phyloP scores from a whole-genome alignment of 1,140 invertebrate species.

The Macrobrachium rosenbergii region DNA sequence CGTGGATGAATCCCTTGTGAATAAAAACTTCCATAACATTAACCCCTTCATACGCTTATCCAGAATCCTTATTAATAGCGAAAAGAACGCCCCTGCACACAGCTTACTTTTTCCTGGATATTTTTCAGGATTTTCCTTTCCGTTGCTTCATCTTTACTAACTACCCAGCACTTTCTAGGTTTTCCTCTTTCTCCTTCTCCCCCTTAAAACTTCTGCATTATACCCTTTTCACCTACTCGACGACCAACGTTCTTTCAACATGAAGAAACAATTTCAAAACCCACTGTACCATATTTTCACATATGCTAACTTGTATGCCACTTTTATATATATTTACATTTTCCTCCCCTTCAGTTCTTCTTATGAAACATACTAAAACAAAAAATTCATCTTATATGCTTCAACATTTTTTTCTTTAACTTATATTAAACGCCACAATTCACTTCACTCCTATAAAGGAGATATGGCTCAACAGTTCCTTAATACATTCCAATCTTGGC shows the following conservation, averaged over 20 bases:
- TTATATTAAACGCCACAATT: too few species aligned
- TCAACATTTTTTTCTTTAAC: too few species aligned
- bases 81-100: background rate
- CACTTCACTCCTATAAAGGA: too few species aligned
- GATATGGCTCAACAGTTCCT: too few species aligned
- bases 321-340: background rate
- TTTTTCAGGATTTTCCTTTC: background rate
- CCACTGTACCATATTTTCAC: background rate
- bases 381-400: too few species aligned
- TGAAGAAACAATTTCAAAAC: too few species aligned
- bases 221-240: background rate
- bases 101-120: background rate
- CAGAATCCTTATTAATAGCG: background rate
- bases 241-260: background rate
- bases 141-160: background rate
- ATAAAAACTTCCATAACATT: too few species aligned
- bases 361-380: too few species aligned
- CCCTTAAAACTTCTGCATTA: background rate
- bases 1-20: too few species aligned
- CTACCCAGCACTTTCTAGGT: background rate
- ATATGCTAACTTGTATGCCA: background rate
- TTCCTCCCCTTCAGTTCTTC: too few species aligned
- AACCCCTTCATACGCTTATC: too few species aligned
- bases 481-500: too few species aligned
- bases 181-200: background rate